Percentiles rank a stretch among this genome's conserved stretches.
phyloP scores from a whole-genome alignment of 2,888 invertebrate species.

The Drosophila atripex region DNA sequence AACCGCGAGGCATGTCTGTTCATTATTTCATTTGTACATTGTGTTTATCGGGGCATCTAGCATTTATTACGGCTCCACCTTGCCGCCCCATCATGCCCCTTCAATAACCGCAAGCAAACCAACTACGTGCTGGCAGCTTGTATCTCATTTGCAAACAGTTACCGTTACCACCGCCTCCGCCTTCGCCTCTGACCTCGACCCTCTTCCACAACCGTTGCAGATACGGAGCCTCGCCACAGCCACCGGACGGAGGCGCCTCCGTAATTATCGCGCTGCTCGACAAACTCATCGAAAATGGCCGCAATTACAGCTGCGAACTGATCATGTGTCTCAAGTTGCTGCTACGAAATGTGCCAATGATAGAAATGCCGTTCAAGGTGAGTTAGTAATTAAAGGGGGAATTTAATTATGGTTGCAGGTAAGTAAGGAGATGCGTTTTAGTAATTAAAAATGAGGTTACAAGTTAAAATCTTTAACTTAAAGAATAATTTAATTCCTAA shows the following conservation, averaged over 20 bases:
- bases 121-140: constrained; percentile 64
- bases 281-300: constrained; percentile 86
- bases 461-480: no score
- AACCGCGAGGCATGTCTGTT: constrained; percentile 64
- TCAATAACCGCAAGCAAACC: constrained; percentile 64
- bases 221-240: constrained; percentile 88
- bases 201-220: constrained; percentile 74
- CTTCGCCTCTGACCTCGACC: constrained; percentile 33
- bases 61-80: constrained; percentile 54
- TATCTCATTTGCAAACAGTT: constrained; percentile 50
- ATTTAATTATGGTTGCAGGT: neutral
- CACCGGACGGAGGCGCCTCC: constrained; percentile 86
- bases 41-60: constrained; percentile 64
- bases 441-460: no score
- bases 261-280: constrained; percentile 88
- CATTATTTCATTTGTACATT: constrained; percentile 76
- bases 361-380: constrained; percentile 85
- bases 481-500: no score
- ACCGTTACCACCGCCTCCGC: constrained; percentile 29
- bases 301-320: constrained; percentile 88
- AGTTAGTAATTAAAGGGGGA: constrained; percentile 24
- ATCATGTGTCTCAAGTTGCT: constrained; percentile 88
- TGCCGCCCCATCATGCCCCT: constrained; percentile 12
- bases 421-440: neutral
- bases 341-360: constrained; percentile 87